Base-by-base conservation (phyloP, 2,113 vertebrate genomes). In the Neoarius graeffei region DNA sequence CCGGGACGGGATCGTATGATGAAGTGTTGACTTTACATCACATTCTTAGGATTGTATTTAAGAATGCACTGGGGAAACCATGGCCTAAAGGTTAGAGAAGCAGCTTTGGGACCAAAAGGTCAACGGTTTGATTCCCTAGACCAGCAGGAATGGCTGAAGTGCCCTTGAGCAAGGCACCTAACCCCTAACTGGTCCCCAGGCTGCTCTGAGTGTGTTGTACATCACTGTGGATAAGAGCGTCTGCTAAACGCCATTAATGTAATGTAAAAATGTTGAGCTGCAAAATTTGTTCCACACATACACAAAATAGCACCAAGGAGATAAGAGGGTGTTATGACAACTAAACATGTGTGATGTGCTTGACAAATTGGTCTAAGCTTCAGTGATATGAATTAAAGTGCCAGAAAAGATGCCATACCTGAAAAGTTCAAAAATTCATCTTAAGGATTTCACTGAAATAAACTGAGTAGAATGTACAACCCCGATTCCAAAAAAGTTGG, bases 301-400 rank as follows among this genome's bases (percentile, higher is more conserved):
- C n/a, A 71, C 4, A 60, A 60, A 76, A 76, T 23, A 14, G 42
- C 50, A 56, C 30, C 67, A 71, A 42, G 30, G 71, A 50, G 73
- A 60, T 85, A 85, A 85, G 7, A n/a, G 56, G 30, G 35, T 62
- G 57, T 50, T 77, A 64, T 84, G 64, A 69, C 50, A 84, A 5
- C 54, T 76, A 76, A 76, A 62, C 73, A 76, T 27, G 42, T 83
- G 82, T 48, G 7, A 83, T 54, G 62, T 50, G 15, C 60, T 52
- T 83, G 64, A 83, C 13, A 66, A 76, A 73, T 57, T 42, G 50
- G 19, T 23, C 19, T 59, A 71, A 73, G 52, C 27, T 85, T 56
- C 66, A 73, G 25, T 30, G 73, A 56, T 73, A 27, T 35, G 59
- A 85, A 85, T 48, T 59, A 60, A 60, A 17, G 8, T 76, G 42